Base-by-base conservation (phyloP, 2,888 invertebrate genomes). In the Pecten maximus region DNA sequence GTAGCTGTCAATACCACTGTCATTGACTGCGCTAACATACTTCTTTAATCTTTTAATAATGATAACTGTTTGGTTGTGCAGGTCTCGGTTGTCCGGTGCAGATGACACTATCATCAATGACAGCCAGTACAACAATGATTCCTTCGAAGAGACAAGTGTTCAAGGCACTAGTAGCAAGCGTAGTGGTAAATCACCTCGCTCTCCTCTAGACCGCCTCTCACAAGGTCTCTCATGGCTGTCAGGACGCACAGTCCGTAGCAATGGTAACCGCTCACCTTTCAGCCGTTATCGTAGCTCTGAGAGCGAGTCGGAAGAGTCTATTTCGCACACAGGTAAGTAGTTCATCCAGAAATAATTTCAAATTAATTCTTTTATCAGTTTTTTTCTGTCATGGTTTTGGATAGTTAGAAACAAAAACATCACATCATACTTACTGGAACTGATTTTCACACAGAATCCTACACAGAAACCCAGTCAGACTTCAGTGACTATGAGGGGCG, bases 401-500 rank as follows among this genome's bases (percentile, higher is more conserved):
- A 10, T 10, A 15, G 6, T 48, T 48, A 48, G 2, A 48, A 48
- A 48, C 48, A 16, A 44, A n/a, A 44, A 44, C 12, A 44, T 44
- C 44, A 44, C 44, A 44, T 8, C 4, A 44, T n/a, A n/a, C 54
- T 23, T 54, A 19, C 50, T 50, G 16, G 16, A n/a, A 54, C 19
- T n/a, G 19, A 8, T n/a, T 48, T 88, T 91, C 12, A 44, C 90
- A 90, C 91, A 90, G 88, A 90, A 6, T 91, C 91, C 0, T 91
- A 91, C 88, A 3, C 95, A 97, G 97, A 97, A 94, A 97, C 97
- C 3, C 95, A 96, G 87, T 97, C 97, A 12, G 97, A 97, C 94
- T 96, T 96, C 54, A 97, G 97, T 94, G 97, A 97, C 93, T 96
- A 97, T 60, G 97, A 97, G 93, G 97, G 97, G 8, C 95, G 97